Conservation (phyloP, 1,140 invertebrate species). For the Asbolus verrucosus region DNA sequence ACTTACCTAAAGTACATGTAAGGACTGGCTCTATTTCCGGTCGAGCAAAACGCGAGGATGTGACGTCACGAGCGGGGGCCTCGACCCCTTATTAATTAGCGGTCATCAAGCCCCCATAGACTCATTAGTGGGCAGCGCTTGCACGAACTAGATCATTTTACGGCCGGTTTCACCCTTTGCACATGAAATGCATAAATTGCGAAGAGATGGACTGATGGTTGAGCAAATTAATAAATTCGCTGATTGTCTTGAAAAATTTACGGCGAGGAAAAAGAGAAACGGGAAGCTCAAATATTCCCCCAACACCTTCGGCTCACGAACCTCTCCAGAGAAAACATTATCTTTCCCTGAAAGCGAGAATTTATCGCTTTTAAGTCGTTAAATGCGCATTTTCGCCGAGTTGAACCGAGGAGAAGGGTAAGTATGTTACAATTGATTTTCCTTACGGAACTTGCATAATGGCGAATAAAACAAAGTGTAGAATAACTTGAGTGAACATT, state of each 20-base stretch:
- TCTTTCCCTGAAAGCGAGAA: slow-evolving; percentile 9
- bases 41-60: not conserved
- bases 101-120: slow-evolving; percentile 44
- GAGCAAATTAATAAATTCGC: not conserved
- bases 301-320: not conserved
- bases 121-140: slow-evolving; percentile 43
- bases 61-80: not conserved
- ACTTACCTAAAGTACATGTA: not conserved
- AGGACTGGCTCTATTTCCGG: slow-evolving; percentile 1
- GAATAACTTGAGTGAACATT: slow-evolving; percentile 10
- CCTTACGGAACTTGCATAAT: slow-evolving; percentile 26
- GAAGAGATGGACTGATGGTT: too few species aligned
- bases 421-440: slow-evolving; percentile 26
- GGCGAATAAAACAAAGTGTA: slow-evolving; percentile 3
- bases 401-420: slow-evolving; percentile 15
- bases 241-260: slow-evolving; percentile 8
- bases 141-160: not conserved
- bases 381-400: slow-evolving; percentile 21
- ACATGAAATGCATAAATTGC: not conserved
- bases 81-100: slow-evolving; percentile 44
- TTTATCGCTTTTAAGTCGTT: slow-evolving; percentile 23
- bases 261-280: not conserved
- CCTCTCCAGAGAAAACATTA: slow-evolving; percentile 10
- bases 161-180: not conserved
- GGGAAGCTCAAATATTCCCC: not conserved